Percentiles rank a stretch among this genome's conserved stretches.
phyloP scores from a whole-genome alignment of 1,140 invertebrate species.

The Ganaspis sp. region DNA sequence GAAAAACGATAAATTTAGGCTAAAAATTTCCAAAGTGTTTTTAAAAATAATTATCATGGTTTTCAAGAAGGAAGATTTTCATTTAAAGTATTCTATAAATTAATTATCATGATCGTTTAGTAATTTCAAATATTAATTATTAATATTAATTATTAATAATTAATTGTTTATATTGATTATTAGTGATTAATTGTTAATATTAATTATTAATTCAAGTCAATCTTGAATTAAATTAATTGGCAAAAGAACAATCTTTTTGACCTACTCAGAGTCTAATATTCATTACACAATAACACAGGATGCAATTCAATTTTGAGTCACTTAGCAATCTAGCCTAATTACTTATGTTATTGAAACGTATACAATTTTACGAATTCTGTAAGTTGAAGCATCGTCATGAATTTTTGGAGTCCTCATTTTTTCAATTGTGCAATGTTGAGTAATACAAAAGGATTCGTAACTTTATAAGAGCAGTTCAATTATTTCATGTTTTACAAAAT shows the following conservation, averaged over 20 bases:
- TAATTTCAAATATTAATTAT: not conserved
- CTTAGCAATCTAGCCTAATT: conserved; percentile 17
- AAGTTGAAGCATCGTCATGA: not conserved
- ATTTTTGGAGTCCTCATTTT: conserved; percentile 28
- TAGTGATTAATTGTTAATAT: too few relatives aligned
- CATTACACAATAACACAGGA: conserved; percentile 20
- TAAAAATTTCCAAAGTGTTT: too few relatives aligned
- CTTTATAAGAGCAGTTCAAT: not conserved
- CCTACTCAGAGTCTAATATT: not conserved
- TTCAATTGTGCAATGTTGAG: conserved; percentile 16
- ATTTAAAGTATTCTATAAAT: too few relatives aligned
- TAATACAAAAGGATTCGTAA: conserved; percentile 1
- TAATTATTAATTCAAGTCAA: not conserved
- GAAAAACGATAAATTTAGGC: too few relatives aligned
- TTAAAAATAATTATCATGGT: too few relatives aligned
- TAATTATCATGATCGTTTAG: not conserved
- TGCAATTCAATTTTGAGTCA: conserved; percentile 21
- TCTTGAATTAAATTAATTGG: not conserved
- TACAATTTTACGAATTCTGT: conserved; percentile 1
- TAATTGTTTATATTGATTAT: too few relatives aligned
- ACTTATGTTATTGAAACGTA: conserved; percentile 6
- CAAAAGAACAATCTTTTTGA: not conserved
- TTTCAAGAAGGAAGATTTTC: too few relatives aligned
- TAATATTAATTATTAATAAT: too few relatives aligned
- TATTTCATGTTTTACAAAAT: not conserved